Base-by-base conservation (phyloP, 2,888 invertebrate genomes). In the Cylloceria caligata region DNA sequence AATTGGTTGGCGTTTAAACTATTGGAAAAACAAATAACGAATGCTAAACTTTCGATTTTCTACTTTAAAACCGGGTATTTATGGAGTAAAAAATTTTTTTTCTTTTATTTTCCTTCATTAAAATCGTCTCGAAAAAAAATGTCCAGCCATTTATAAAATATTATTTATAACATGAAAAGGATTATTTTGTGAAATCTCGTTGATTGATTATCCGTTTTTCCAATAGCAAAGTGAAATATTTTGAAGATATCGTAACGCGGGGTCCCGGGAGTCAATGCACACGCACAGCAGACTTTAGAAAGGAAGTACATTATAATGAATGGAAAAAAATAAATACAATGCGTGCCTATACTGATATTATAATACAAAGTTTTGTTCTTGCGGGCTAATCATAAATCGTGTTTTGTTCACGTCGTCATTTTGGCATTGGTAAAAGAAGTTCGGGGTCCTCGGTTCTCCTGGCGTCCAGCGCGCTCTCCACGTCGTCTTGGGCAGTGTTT, bases 311-410 rank as follows among this genome's bases (percentile, higher is more conserved):
- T 87, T 88, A 88, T 86, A 88, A 88, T 89, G 86, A 88, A 89
- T 89, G 88, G 86, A 89, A 90, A 89, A 89, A 90, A 91, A 91
- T 91, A 91, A 89, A 91, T 91, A 91, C 89, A 89, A 91, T 88
- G 89, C 87, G 88, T 88, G 87, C 88, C 88, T 89, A 89, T 88
- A 89, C 88, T 87, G 87, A 87, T 88, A 88, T 88, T 91, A 91
- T 91, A 87, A 89, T 91, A 91, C 90, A 91, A 89, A 87, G 86
- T 89, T 42, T 64, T 64, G 19, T 64, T 64, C 13, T 74, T 79
- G 72, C 64, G 67, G 62, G 78, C 82, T 83, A 79, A 78, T 81
- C 67, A 81, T 77, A 69, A 81, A 86, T 79, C 75, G 60, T 62
- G 21, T 65, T 47, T 64, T 49, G 82, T 85, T 24, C 19, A 27